A percentile compares a stretch with the other conserved stretches of the same genome.
These are phyloP conservation scores for Acropora yongei DNA, from an alignment of 64 coral and sea anemone species.

Conservation along the genomic window DNA sequence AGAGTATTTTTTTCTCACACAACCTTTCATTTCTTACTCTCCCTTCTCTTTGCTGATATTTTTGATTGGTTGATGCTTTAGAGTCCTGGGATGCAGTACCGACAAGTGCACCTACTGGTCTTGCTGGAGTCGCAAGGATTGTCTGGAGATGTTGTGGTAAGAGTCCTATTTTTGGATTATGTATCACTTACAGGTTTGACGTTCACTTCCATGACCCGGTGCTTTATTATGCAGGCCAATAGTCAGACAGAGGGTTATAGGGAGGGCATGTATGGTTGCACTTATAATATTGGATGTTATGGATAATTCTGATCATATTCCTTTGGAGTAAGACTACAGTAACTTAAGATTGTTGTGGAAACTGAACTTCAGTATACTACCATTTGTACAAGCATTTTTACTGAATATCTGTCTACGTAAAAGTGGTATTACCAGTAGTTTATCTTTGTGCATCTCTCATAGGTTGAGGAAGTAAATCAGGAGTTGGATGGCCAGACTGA, in stretches of 20 bases:
- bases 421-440: conserved; percentile 37
- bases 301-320: too few species aligned
- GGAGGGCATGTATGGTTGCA: conserved; percentile 25
- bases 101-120: conserved; percentile 48
- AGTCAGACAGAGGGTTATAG: background rate
- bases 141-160: conserved; percentile 52
- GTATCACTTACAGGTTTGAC: conserved; percentile 46
- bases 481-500: conserved; percentile 55
- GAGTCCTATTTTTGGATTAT: conserved; percentile 32
- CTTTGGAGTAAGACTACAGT: too few species aligned
- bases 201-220: conserved; percentile 42
- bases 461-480: conserved; percentile 70
- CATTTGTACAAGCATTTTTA: too few species aligned
- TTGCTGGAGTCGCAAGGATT: conserved; percentile 57
- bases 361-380: too few species aligned
- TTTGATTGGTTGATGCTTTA: conserved; percentile 51
- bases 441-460: conserved; percentile 68
- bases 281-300: conserved; percentile 16
- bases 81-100: conserved; percentile 60
- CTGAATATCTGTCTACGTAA: too few species aligned
- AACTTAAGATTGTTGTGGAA: too few species aligned
- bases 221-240: too few species aligned
- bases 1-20: too few species aligned
- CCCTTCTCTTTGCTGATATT: too few species aligned
- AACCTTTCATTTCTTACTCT: too few species aligned